phyloP scores from a whole-genome alignment of 2,888 invertebrate species.

The Platycheirus albimanus region DNA sequence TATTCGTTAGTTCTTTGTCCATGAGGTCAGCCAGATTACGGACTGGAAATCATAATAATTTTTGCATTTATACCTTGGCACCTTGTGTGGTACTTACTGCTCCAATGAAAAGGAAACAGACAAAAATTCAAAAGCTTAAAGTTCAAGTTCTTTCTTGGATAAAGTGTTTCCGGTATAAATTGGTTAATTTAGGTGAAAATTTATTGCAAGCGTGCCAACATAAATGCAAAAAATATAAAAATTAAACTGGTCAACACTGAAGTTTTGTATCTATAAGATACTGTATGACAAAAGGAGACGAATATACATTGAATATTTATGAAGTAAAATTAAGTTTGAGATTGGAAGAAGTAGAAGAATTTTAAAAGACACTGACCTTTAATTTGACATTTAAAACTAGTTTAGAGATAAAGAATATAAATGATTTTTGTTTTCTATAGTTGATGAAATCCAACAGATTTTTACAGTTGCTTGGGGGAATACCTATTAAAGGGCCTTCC shows the following conservation, averaged over 20 bases:
- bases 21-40: slow-evolving; percentile 15
- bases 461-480: not conserved
- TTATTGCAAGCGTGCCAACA: not conserved
- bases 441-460: not conserved
- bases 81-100: not conserved
- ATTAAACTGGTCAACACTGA: not conserved
- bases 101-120: not conserved
- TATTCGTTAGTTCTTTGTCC: not conserved
- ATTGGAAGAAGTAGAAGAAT: not conserved
- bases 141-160: slow-evolving; percentile 22
- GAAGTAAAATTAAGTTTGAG: slow-evolving; percentile 4
- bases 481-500: slow-evolving; percentile 1
- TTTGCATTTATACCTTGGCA: slow-evolving; percentile 26
- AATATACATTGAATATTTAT: slow-evolving; percentile 24
- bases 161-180: slow-evolving; percentile 14
- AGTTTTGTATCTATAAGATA: not conserved
- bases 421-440: not conserved
- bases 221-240: not conserved
- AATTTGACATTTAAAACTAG: slow-evolving; percentile 47
- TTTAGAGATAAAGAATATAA: slow-evolving; percentile 1
- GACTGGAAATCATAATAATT: slow-evolving; percentile 1
- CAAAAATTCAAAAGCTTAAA: slow-evolving; percentile 12
- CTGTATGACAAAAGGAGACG: not conserved
- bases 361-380: slow-evolving; percentile 65
- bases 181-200: not conserved